Evolutionary conservation across 2,797 vertebrate species (phyloP).

Genomic region (Oreortyx pictus): DNA sequence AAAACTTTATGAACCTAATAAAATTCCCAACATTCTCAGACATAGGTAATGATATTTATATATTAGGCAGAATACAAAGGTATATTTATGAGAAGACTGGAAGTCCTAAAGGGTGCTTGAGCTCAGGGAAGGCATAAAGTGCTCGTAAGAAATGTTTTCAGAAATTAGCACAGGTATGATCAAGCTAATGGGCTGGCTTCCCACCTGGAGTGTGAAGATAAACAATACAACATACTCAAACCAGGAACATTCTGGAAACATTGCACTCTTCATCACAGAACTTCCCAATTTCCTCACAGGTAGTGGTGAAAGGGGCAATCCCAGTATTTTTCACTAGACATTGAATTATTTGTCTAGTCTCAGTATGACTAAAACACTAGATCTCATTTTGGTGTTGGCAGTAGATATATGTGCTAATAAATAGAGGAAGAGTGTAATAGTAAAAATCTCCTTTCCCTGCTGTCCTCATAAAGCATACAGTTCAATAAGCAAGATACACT

Average conservation of each 20-base stretch:
- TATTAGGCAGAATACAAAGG: constrained; percentile 79
- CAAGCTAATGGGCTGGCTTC: neutral
- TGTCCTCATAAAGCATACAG: constrained; percentile 34
- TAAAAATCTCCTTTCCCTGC: neutral
- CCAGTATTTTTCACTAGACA: neutral
- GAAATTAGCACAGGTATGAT: neutral
- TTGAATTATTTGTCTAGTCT: neutral
- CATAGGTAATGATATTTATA: constrained; percentile 79
- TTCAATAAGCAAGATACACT: constrained; percentile 55
- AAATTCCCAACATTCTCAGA: constrained; percentile 86
- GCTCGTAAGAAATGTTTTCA: neutral
- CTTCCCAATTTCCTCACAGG: neutral
- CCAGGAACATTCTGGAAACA: neutral
- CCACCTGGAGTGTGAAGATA: neutral
- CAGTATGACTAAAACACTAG: neutral
- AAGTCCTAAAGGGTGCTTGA: constrained; percentile 67
- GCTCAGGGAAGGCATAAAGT: neutral
- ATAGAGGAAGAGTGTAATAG: constrained; percentile 13
- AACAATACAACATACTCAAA: neutral
- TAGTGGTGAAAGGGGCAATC: neutral
- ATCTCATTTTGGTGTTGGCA: neutral
- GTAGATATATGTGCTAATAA: neutral
- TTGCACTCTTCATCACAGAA: neutral
- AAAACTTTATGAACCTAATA: constrained; percentile 84
- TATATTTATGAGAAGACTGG: constrained; percentile 77